These are phyloP conservation scores for Rhinolophus ferrumequinum DNA, from an alignment of 2,113 vertebrate genomes.

Conservation along the genomic window DNA sequence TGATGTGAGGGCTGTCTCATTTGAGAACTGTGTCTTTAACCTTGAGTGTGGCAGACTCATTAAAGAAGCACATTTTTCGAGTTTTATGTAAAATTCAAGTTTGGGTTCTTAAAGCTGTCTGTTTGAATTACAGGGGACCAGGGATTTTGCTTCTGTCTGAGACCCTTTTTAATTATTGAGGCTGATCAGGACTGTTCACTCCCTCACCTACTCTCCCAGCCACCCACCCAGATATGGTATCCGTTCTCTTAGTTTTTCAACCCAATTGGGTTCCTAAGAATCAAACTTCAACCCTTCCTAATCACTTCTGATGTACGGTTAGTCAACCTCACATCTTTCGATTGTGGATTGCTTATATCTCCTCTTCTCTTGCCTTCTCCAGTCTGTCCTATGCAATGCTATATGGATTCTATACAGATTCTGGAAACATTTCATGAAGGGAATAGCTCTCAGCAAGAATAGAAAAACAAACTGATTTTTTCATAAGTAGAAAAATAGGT, in stretches of 20 bases:
- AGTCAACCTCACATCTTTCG: background rate
- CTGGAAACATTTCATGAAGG: background rate
- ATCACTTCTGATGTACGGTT: background rate
- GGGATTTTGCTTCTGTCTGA: background rate
- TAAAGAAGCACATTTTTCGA: background rate
- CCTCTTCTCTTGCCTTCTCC: background rate
- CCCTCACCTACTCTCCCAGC: no score
- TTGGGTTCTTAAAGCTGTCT: background rate
- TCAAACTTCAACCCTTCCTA: background rate
- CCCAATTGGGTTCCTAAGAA: background rate
- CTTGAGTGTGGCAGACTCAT: background rate
- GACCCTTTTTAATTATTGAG: background rate
- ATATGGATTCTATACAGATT: background rate
- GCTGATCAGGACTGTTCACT: background rate
- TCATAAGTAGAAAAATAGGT: background rate
- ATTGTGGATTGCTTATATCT: background rate
- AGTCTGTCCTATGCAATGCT: background rate
- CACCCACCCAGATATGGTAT: background rate
- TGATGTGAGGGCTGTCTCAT: background rate
- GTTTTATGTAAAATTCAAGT: slow-evolving; percentile 25
- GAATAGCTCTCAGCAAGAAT: background rate
- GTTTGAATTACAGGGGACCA: background rate
- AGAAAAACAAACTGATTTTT: background rate
- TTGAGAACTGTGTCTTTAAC: background rate
- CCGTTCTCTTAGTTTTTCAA: background rate